Base-by-base conservation (phyloP, 2,797 vertebrate species). In the Ambastaia sidthimunki region DNA sequence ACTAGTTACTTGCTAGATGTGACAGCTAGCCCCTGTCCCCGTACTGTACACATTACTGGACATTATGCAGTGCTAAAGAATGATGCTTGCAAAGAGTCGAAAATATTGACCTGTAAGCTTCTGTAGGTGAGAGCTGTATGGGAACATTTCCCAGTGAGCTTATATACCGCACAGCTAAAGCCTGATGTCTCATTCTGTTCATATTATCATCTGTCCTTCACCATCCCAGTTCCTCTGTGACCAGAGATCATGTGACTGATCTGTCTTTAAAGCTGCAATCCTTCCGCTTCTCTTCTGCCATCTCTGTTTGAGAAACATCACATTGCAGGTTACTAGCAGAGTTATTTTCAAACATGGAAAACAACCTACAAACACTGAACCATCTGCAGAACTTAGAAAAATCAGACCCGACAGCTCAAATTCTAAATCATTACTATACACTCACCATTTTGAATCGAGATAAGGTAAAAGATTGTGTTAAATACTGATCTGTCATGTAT, bases 161-260 rank as follows among this genome's bases (percentile, higher is more conserved):
- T 28, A 41, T 16, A 19, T 80, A 28, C 66, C 65, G 18, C 52
- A 66, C 74, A 59, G 73, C 54, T 65, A 70, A 3, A 71, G 69
- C 74, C 31, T 57, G 52, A 7, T 19, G 67, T 52, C 69, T 21
- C n/a, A 19, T 65, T 63, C 21, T 21, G 41, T 65, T 63, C 25
- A 0, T 63, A 57, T 41, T 52, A 10, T 60, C 52, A 25, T 59
- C 18, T 65, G 44, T 65, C n/a, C 25, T 25, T 60, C 65, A 15
- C 54, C 21, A 10, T 60, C 48, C n/a, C 18, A 6, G 52, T 54
- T 55, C 65, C 21, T 57, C 19, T 0, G 34, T 16, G 62, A 76
- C 16, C 21, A 3, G 34, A 47, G 12, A 47, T 77, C 54, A 77
- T 23, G 41, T 34, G 66, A 50, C 31, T 50, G 54, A 60, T 77